phyloP scores from a whole-genome alignment of 2,797 vertebrate genomes.

The Notoglanidium macrostoma region DNA sequence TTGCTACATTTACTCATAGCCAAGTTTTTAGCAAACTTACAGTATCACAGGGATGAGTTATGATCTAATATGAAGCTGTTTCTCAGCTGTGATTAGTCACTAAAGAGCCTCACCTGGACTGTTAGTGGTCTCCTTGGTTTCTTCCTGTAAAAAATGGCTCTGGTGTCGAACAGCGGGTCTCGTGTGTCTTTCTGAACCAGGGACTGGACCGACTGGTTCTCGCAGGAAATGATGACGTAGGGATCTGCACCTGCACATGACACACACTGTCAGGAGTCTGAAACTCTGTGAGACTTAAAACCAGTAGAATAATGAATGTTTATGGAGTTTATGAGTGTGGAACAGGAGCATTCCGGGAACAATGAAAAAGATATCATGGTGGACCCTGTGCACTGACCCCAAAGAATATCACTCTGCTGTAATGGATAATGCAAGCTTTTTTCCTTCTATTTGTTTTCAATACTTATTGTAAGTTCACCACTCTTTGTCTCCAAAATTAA shows the following conservation, averaged over 20 bases:
- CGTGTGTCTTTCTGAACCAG: slow-evolving; percentile 72
- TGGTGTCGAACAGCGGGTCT: slow-evolving; percentile 77
- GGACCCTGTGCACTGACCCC: background rate
- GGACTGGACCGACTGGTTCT: slow-evolving; percentile 76
- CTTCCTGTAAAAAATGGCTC: slow-evolving; percentile 88
- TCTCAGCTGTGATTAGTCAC: background rate
- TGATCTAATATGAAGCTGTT: background rate
- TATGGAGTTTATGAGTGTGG: too few relatives aligned
- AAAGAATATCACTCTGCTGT: background rate
- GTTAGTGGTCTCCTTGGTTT: slow-evolving; percentile 80
- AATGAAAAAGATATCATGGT: background rate
- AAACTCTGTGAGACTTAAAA: background rate
- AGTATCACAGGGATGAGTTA: background rate
- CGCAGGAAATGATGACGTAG: slow-evolving; percentile 88
- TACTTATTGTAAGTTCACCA: background rate
- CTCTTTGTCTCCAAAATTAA: background rate
- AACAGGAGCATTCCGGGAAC: background rate
- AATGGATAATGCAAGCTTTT: background rate
- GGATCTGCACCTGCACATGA: slow-evolving; percentile 81
- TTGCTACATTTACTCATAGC: background rate
- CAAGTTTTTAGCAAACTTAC: background rate
- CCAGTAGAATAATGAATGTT: background rate
- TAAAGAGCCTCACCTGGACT: slow-evolving; percentile 79
- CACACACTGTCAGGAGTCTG: background rate
- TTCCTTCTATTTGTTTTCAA: background rate